Conservation (phyloP, 1,140 invertebrate genomes). For the Drosophila serrata region DNA sequence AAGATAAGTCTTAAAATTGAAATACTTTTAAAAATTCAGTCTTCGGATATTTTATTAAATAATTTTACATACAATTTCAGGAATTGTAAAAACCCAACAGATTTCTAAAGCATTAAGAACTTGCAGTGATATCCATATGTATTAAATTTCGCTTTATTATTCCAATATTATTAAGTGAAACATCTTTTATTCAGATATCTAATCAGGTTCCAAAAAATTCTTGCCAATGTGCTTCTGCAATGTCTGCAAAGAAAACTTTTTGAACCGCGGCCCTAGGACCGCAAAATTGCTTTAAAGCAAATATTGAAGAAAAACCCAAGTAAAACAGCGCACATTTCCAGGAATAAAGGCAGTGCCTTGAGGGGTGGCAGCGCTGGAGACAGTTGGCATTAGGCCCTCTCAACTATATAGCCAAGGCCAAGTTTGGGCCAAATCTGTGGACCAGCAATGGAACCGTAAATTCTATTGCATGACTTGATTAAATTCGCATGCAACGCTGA, state of each 20-base stretch:
- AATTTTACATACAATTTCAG: background rate
- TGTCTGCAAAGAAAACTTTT: conserved; percentile 45
- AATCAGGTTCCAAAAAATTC: background rate
- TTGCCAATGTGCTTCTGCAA: conserved; percentile 12
- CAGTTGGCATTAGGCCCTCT: conserved; percentile 21
- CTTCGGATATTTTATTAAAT: too few species aligned
- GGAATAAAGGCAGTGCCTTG: background rate
- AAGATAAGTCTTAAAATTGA: background rate
- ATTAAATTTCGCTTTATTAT: background rate
- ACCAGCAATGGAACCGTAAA: conserved; percentile 73
- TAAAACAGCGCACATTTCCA: conserved; percentile 23
- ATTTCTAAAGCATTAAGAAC: too few species aligned
- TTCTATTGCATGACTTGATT: conserved; percentile 85
- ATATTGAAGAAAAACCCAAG: conserved; percentile 42
- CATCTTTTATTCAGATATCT: background rate
- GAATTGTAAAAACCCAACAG: too few species aligned
- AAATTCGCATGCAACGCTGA: conserved; percentile 80
- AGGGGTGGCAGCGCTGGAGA: background rate
- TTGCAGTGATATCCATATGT: too few species aligned
- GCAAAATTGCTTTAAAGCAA: conserved; percentile 75
- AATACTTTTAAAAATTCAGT: background rate
- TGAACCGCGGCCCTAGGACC: conserved; percentile 25
- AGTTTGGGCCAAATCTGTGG: conserved; percentile 50
- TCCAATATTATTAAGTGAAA: background rate
- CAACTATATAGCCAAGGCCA: conserved; percentile 35